phyloP scores from a whole-genome alignment of 2,797 vertebrate species.

The Hipposideros larvatus region DNA sequence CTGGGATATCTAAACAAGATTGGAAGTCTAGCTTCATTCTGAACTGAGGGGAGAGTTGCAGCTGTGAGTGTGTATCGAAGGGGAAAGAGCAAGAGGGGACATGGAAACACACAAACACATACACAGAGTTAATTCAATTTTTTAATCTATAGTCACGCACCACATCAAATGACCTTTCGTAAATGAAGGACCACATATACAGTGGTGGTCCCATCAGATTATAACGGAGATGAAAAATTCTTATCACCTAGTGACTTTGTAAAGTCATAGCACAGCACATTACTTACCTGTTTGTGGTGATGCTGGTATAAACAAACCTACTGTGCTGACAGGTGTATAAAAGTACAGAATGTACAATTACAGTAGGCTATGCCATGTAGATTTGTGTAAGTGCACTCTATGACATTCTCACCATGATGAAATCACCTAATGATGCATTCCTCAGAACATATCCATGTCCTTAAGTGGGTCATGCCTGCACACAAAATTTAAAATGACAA shows the following conservation, averaged over 20 bases:
- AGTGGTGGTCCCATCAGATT: no score
- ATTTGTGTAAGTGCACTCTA: neutral
- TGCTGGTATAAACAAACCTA: no score
- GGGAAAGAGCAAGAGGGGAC: neutral
- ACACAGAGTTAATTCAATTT: neutral
- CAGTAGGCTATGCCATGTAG: neutral
- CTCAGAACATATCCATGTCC: neutral
- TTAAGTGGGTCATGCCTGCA: neutral
- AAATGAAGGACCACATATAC: neutral
- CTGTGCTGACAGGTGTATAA: neutral
- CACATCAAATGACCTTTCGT: neutral
- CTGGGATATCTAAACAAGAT: neutral
- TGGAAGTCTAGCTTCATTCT: neutral
- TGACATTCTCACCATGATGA: neutral
- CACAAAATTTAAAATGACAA: neutral
- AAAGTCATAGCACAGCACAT: no score
- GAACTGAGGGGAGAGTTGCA: neutral
- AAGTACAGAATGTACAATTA: neutral
- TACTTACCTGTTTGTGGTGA: no score
- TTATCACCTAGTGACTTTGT: no score
- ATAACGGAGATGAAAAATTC: no score
- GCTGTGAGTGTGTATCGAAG: neutral
- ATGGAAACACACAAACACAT: neutral
- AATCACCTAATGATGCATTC: neutral
- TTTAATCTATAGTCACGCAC: neutral